Evolutionary conservation across 35 echinoderm and acorn worm genomes (phyloP).

Genomic region (Eucidaris tribuloides): DNA sequence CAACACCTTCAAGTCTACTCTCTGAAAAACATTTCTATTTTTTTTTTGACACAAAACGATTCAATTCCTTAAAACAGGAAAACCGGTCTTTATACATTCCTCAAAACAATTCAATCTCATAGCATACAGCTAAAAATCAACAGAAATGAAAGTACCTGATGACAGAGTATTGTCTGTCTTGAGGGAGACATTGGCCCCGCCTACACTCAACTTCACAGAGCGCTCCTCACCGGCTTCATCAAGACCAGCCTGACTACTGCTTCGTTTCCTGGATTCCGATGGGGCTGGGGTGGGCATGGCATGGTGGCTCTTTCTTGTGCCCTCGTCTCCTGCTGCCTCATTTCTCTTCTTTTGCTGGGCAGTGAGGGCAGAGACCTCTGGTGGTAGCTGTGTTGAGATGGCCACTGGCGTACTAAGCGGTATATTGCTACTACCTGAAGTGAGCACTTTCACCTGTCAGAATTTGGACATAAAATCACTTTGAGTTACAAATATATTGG

Average conservation of each 20-base stretch:
- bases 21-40: no score
- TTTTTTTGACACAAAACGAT: not conserved
- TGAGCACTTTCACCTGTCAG: slow-evolving; percentile 54
- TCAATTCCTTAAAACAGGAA: not conserved
- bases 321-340: slow-evolving; percentile 1
- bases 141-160: not conserved
- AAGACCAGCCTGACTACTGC: slow-evolving; percentile 23
- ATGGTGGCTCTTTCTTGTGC: not conserved
- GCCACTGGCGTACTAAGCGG: slow-evolving; percentile 54
- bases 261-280: slow-evolving; percentile 5
- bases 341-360: slow-evolving; percentile 39
- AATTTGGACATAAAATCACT: not conserved
- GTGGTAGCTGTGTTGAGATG: slow-evolving; percentile 63
- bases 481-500: not conserved
- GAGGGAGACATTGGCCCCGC: not conserved
- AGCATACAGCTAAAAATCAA: not conserved
- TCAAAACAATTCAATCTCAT: not conserved
- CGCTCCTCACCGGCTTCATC: not conserved
- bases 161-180: not conserved
- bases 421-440: slow-evolving; percentile 40
- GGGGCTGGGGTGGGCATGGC: not conserved
- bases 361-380: slow-evolving; percentile 58
- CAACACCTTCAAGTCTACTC: no score
- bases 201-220: not conserved
- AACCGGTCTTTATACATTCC: not conserved